Conservation (phyloP, 2,888 invertebrate species). For the Furcula furcula region DNA sequence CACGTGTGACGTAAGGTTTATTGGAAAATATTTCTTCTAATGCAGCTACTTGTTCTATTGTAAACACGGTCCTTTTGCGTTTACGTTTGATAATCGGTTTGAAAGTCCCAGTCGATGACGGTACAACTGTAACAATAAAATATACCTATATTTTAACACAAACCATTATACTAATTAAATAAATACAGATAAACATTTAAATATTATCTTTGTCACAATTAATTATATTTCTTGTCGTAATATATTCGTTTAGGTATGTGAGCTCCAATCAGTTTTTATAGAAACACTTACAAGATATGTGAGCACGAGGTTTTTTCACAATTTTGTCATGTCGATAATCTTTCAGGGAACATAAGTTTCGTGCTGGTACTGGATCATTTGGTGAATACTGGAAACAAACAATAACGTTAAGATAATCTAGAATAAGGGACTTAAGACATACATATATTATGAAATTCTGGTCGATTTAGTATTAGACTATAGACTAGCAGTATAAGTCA, state of each 20-base stretch:
- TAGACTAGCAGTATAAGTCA: not conserved
- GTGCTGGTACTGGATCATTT: constrained; percentile 4
- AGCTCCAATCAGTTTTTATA: too few relatives aligned
- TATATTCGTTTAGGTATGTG: too few relatives aligned
- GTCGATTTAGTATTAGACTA: too few relatives aligned
- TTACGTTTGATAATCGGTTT: constrained; percentile 65
- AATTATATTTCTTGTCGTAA: too few relatives aligned
- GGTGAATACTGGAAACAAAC: constrained; percentile 11
- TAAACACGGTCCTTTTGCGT: constrained; percentile 87
- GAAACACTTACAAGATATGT: constrained; percentile 32
- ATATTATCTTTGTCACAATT: too few relatives aligned
- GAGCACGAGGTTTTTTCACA: constrained; percentile 20
- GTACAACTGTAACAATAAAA: constrained; percentile 25
- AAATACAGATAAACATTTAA: too few relatives aligned
- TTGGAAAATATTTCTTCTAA: constrained; percentile 86
- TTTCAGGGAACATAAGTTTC: constrained; percentile 1
- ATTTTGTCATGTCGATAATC: constrained; percentile 2
- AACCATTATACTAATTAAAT: too few relatives aligned
- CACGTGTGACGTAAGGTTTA: constrained; percentile 86
- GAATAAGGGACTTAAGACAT: too few relatives aligned
- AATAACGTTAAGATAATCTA: too few relatives aligned
- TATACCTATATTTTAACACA: too few relatives aligned
- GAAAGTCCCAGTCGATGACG: constrained; percentile 21
- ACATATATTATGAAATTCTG: too few relatives aligned
- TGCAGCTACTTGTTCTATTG: constrained; percentile 86